Conservation (phyloP, 2,113 vertebrate genomes). For the Symphodus melops region DNA sequence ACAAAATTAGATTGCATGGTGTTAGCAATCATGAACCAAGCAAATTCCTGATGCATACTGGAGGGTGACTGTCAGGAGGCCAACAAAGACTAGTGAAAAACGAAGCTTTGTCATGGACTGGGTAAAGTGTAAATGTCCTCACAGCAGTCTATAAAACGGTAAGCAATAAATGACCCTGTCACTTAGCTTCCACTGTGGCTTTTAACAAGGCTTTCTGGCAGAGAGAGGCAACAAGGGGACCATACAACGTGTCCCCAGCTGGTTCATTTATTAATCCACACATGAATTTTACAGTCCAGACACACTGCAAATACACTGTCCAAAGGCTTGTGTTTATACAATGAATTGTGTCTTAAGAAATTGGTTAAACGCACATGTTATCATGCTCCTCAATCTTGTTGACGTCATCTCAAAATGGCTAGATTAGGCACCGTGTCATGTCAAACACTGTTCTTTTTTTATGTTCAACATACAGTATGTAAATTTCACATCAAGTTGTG, state of each 20-base stretch:
- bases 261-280: slow-evolving; percentile 39
- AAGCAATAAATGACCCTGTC: slow-evolving; percentile 33
- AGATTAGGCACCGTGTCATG: neutral
- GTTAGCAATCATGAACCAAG: too few relatives aligned
- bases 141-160: slow-evolving; percentile 45
- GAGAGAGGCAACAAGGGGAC: slow-evolving; percentile 34
- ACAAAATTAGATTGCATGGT: too few relatives aligned
- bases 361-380: neutral
- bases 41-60: too few relatives aligned
- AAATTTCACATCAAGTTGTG: too few relatives aligned
- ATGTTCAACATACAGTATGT: too few relatives aligned
- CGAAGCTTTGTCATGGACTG: neutral
- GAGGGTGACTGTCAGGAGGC: too few relatives aligned
- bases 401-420: neutral
- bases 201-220: slow-evolving; percentile 37
- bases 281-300: slow-evolving; percentile 5
- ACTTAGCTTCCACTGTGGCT: slow-evolving; percentile 36
- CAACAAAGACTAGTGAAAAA: slow-evolving; percentile 11
- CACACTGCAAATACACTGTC: slow-evolving; percentile 6
- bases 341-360: neutral
- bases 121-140: slow-evolving; percentile 32
- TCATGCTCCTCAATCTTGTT: neutral
- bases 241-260: slow-evolving; percentile 20
- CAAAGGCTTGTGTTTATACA: neutral
- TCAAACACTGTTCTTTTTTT: too few relatives aligned